Conservation (phyloP, 2,888 invertebrate species). For the Apodemia zela region DNA sequence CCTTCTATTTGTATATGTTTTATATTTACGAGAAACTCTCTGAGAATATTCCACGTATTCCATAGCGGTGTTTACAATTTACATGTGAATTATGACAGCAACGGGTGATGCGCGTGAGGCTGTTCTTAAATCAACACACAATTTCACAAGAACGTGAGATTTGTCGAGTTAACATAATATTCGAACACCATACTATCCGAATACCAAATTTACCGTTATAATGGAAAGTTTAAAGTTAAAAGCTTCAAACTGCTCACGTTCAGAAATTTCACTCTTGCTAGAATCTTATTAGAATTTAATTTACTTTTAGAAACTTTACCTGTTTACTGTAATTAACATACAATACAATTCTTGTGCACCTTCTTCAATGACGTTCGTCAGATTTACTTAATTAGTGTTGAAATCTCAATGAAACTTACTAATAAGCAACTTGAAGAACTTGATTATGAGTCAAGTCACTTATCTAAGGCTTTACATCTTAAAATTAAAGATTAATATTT, state of each 20-base stretch:
- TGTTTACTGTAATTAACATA: conserved; percentile 19
- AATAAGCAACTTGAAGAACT: not conserved
- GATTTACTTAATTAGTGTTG: not conserved
- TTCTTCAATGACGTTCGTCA: not conserved
- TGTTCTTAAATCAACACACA: conserved; percentile 38
- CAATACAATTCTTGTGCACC: conserved; percentile 14
- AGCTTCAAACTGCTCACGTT: conserved; percentile 45
- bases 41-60: conserved; percentile 57
- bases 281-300: conserved; percentile 60
- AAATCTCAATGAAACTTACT: not conserved
- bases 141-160: conserved; percentile 45
- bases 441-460: not conserved
- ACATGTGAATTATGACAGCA: conserved; percentile 71
- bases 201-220: conserved; percentile 59
- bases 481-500: not conserved
- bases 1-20: not conserved
- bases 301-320: conserved; percentile 27
- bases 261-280: conserved; percentile 46
- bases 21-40: conserved; percentile 3
- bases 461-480: not conserved
- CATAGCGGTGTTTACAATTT: conserved; percentile 69
- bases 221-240: conserved; percentile 56
- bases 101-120: conserved; percentile 39
- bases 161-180: conserved; percentile 41
- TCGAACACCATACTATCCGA: conserved; percentile 34